phyloP scores from a whole-genome alignment of 2,113 vertebrate species.

The Dolichallabes microphthalmus region DNA sequence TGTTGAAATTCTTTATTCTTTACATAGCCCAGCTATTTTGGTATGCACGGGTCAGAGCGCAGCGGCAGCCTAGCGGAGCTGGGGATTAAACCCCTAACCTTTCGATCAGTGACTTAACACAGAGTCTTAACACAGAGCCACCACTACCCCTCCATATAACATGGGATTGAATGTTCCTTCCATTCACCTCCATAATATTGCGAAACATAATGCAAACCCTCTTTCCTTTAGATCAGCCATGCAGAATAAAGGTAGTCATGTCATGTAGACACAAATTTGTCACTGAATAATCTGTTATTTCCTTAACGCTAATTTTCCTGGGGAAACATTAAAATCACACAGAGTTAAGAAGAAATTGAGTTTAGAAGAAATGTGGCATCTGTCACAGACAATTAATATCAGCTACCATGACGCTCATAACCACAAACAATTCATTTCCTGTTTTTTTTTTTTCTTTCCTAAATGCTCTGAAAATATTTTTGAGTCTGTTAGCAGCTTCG shows the following conservation, averaged over 20 bases:
- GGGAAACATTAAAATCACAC: too few species aligned
- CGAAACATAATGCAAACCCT: background rate
- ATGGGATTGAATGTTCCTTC: background rate
- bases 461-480: background rate
- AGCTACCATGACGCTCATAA: background rate
- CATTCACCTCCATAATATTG: background rate
- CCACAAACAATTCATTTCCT: background rate
- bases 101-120: too few species aligned
- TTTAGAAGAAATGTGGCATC: constrained; percentile 3
- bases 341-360: background rate
- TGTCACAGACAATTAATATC: constrained; percentile 33
- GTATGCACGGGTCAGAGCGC: too few species aligned
- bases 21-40: too few species aligned
- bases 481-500: constrained; percentile 20
- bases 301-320: too few species aligned
- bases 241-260: background rate
- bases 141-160: background rate
- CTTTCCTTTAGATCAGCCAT: background rate
- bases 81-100: too few species aligned
- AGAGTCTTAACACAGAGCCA: too few species aligned
- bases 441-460: constrained; percentile 2
- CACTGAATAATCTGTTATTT: background rate
- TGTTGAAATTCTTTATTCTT: too few species aligned
- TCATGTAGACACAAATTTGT: background rate
- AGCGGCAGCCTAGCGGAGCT: too few species aligned